Evolutionary conservation across 2,797 vertebrate genomes (phyloP), one percentile per base, ranked within the genome.

Genomic region (Sternotherus odoratus): DNA sequence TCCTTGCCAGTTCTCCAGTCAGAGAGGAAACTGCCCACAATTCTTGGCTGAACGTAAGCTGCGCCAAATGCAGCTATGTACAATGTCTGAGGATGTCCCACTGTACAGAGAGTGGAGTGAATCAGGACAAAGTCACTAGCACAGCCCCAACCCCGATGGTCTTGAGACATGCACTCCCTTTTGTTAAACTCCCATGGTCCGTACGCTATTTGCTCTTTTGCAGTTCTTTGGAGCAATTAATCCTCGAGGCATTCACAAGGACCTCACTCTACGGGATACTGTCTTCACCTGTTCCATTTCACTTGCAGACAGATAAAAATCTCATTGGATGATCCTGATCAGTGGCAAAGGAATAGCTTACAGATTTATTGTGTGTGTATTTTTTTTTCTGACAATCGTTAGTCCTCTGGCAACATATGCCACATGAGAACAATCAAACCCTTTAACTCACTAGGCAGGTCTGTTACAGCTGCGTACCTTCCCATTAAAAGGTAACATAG

Each of bases 401-500:
- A 9, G 26, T 4, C 53, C n/a, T 66, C 66, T 6, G 28, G 17
- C 66, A 63, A 51, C 51, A 4, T 39, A 3, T 30, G 56, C 30
- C 24, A 2, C 24, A 12, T 12, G 23, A 48, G 60, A 82, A 53
- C 10, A 2, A 48, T 36, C 21, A 1, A 5, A 66, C 56, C 49
- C 10, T 0, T 1, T 66, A 50, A 16, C 28, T 77, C 12, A 0
- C 26, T 33, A 10, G 19, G 6, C 21, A 21, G 54, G 43, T 17
- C 24, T 46, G n/a, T 2, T n/a, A 56, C 16, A 82, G 39, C 54
- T 36, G 13, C 3, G 0, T n/a, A 3, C 12, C 33, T 39, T 43
- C 51, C 23, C 43, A 33, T 8, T n/a, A 74, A 7, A 5, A 8
- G 72, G 1, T 72, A 51, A 13, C 10, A 54, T 15, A 9, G 24